phyloP scores from a whole-genome alignment of 2,888 invertebrate genomes.

The Coleophora flavipennella region DNA sequence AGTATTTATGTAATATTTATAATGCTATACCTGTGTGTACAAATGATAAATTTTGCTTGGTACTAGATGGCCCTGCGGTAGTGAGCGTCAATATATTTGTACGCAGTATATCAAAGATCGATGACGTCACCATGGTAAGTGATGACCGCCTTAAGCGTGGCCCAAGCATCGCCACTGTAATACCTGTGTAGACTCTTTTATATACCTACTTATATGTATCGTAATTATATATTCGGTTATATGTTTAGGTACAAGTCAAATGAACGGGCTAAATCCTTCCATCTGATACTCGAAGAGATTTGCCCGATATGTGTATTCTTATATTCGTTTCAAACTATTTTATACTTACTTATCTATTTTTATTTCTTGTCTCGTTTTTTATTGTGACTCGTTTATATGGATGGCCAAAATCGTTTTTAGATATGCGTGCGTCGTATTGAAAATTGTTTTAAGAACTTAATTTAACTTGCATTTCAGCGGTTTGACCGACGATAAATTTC shows the following conservation, averaged over 20 bases:
- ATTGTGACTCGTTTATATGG: slow-evolving; percentile 55
- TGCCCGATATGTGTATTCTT: slow-evolving; percentile 44
- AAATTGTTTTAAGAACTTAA: too few species aligned
- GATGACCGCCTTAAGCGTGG: too few species aligned
- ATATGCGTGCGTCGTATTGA: slow-evolving; percentile 20
- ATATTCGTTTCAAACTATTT: slow-evolving; percentile 32
- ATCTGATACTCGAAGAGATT: slow-evolving; percentile 38
- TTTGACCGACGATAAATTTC: too few species aligned
- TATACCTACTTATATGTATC: slow-evolving; percentile 28
- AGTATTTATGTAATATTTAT: too few species aligned
- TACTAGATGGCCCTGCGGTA: slow-evolving; percentile 92
- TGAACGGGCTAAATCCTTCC: slow-evolving; percentile 67
- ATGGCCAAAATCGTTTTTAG: slow-evolving; percentile 73
- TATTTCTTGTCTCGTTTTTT: slow-evolving; percentile 23
- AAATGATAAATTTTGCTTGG: slow-evolving; percentile 66
- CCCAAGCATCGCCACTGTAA: too few species aligned
- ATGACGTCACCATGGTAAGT: slow-evolving; percentile 99
- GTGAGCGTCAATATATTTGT: slow-evolving; percentile 98
- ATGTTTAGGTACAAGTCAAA: slow-evolving; percentile 56
- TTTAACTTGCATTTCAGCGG: too few species aligned
- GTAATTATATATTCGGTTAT: slow-evolving; percentile 28
- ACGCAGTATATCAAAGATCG: slow-evolving; percentile 99
- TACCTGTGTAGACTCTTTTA: slow-evolving; percentile 50
- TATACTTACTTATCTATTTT: slow-evolving; percentile 26
- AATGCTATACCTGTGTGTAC: slow-evolving; percentile 19